A percentile compares a stretch with the other conserved stretches of the same genome.
Evolutionary conservation across 2,888 invertebrate genomes (phyloP).

Genomic region (Ophion ventricosus): DNA sequence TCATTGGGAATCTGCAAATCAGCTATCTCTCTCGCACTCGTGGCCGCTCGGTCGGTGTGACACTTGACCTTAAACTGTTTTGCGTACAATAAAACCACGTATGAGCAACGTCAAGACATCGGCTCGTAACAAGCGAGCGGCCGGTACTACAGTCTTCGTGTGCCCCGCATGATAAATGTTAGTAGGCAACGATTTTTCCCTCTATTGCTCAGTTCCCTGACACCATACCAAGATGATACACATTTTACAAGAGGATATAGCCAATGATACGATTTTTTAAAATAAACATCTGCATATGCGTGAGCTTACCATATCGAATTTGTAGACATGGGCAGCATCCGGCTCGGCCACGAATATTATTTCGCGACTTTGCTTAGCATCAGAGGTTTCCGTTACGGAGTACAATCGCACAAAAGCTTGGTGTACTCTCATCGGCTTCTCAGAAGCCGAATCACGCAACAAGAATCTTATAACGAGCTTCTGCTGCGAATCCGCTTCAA

Average conservation of each 20-base stretch:
- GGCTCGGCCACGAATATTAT: constrained; percentile 97
- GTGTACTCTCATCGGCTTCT: constrained; percentile 90
- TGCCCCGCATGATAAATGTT: too few relatives aligned
- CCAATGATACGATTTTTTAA: not conserved
- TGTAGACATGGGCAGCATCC: constrained; percentile 91
- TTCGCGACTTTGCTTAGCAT: constrained; percentile 88
- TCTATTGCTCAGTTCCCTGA: too few relatives aligned
- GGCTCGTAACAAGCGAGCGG: too few relatives aligned
- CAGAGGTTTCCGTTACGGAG: constrained; percentile 80
- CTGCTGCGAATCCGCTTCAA: constrained; percentile 95
- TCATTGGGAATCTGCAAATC: too few relatives aligned
- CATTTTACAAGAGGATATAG: not conserved
- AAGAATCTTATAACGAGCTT: constrained; percentile 93
- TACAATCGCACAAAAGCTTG: constrained; percentile 94
- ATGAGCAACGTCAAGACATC: too few relatives aligned
- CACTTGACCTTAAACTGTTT: too few relatives aligned
- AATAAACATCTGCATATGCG: not conserved
- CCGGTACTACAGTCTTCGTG: too few relatives aligned
- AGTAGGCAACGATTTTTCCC: too few relatives aligned
- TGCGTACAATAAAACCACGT: too few relatives aligned
- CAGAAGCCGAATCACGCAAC: constrained; percentile 88
- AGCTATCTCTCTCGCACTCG: too few relatives aligned
- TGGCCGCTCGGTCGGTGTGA: too few relatives aligned
- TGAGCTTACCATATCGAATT: constrained; percentile 92
- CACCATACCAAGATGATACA: too few relatives aligned